A percentile compares a stretch with the other conserved stretches of the same genome.
Conservation (phyloP, 2,797 vertebrate species). For the Melanotaenia pygmaea region DNA sequence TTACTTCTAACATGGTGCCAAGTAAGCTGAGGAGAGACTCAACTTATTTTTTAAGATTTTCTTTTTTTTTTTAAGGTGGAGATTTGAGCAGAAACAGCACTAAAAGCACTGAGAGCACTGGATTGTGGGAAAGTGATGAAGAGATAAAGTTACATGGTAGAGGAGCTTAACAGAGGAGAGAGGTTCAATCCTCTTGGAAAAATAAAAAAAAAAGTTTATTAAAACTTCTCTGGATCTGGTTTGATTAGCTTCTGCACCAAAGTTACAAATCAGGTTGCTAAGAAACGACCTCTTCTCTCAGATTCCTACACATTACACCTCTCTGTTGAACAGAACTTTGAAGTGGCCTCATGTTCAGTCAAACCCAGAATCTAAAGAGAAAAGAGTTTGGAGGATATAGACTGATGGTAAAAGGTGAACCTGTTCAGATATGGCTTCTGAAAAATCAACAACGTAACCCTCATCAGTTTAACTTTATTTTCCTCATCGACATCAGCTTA, state of each 20-base stretch:
- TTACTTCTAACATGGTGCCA: background rate
- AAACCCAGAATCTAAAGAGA: background rate
- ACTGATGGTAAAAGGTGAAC: background rate
- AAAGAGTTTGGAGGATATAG: background rate
- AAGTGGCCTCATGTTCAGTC: background rate
- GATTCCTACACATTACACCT: background rate
- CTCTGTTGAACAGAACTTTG: background rate
- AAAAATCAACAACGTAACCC: background rate
- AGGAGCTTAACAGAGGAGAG: background rate
- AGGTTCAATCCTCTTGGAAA: too few relatives aligned
- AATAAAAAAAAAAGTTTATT: too few relatives aligned
- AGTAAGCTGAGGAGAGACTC: too few relatives aligned
- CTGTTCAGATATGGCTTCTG: background rate
- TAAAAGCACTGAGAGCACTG: too few relatives aligned
- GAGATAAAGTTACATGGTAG: background rate
- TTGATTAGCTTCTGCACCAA: background rate
- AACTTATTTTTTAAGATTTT: background rate
- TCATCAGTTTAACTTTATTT: background rate
- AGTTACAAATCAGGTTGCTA: background rate
- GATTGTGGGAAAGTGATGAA: too few relatives aligned
- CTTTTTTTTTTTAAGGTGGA: background rate
- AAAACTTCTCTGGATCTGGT: background rate
- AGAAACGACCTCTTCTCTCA: background rate
- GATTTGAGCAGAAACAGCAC: background rate
- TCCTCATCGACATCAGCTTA: background rate